phyloP scores from a whole-genome alignment of 2,888 invertebrate genomes.

The Neoascia interrupta region DNA sequence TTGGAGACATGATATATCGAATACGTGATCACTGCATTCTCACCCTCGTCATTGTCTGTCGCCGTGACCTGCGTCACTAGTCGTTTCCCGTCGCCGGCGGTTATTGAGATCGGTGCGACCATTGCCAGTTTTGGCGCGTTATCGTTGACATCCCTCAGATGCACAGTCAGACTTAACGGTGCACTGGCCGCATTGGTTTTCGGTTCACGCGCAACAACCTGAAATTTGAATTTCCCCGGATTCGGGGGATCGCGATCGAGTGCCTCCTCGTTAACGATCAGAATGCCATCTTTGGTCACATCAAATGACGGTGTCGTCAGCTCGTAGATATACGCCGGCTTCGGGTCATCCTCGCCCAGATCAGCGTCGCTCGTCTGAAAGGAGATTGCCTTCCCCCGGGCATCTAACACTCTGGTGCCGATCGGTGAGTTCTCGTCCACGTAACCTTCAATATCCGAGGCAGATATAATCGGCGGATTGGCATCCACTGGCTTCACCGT shows the following conservation, averaged over 20 bases:
- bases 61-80: slow-evolving; percentile 87
- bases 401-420: slow-evolving; percentile 89
- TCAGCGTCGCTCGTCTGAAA: slow-evolving; percentile 91
- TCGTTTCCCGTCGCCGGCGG: slow-evolving; percentile 87
- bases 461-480: slow-evolving; percentile 88
- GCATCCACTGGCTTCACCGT: slow-evolving; percentile 92
- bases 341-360: slow-evolving; percentile 89
- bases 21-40: slow-evolving; percentile 90
- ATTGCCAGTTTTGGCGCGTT: slow-evolving; percentile 91
- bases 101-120: slow-evolving; percentile 89
- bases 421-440: slow-evolving; percentile 92
- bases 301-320: slow-evolving; percentile 91
- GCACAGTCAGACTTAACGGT: slow-evolving; percentile 88
- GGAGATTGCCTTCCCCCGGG: slow-evolving; percentile 84
- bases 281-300: slow-evolving; percentile 86
- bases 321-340: slow-evolving; percentile 90
- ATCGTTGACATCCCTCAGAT: slow-evolving; percentile 90
- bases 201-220: slow-evolving; percentile 92
- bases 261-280: slow-evolving; percentile 90
- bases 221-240: slow-evolving; percentile 90
- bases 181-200: slow-evolving; percentile 90
- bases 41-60: slow-evolving; percentile 91
- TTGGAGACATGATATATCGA: slow-evolving; percentile 95
- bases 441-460: slow-evolving; percentile 86
- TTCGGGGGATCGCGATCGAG: slow-evolving; percentile 93